Evolutionary conservation across 1,140 invertebrate species (phyloP), one percentile per base, ranked within the genome.

Genomic region (Lucilia sericata): DNA sequence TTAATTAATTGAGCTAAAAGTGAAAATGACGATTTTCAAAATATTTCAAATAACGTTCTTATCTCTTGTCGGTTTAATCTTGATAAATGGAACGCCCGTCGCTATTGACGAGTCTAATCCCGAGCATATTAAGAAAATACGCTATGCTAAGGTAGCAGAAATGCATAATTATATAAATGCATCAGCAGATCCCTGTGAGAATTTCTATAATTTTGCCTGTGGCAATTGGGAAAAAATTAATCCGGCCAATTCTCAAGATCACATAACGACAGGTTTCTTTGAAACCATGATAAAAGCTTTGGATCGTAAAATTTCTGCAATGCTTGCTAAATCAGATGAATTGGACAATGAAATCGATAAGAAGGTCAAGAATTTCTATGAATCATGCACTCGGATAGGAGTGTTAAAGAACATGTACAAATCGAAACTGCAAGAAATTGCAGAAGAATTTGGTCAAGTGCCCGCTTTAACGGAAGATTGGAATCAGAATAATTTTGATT

Each of bases 131-230:
- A 36, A 80, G 10, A 65, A 86, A 55, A 82, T 87, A 60, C 86
- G 85, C 0, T 14, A 65, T 0, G 60, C 87, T 0, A 90, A 90
- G 65, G 85, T 86, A 0, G 86, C 86, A 0, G 87, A 88, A 25
- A 88, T 90, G 5, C 9, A 83, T 0, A 88, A 84, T 49, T 88
- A 84, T 9, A 89, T 95, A 91, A 91, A 94, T 86, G 86, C 85
- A 21, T 89, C 85, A 3, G 92, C 89, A 0, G 88, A 94, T 88
- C 94, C 94, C 47, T 95, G 94, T 83, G 88, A 93, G 0, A 92
- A 95, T 87, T 95, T 94, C 86, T 94, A 94, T 85, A 85, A 92
- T 85, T 94, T 93, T 78, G 92, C 92, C 0, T 96, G 95, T 85
- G 95, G 95, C 7, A 94, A 94, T 84, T 96, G 94, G 94, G 89